Conservation (phyloP, 2,797 vertebrate species). For the Lophius americanus region DNA sequence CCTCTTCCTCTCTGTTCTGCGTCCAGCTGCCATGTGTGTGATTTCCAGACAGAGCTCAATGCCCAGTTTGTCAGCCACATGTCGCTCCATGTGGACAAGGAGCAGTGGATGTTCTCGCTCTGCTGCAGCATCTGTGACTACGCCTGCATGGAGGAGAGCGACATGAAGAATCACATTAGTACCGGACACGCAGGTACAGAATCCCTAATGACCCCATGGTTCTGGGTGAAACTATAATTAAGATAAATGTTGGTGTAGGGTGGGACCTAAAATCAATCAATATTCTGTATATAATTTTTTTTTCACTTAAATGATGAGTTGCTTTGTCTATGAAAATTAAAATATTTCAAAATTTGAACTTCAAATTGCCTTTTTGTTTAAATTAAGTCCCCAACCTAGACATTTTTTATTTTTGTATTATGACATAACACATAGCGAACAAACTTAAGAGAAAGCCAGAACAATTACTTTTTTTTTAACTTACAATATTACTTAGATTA, state of each 20-base stretch:
- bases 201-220: background rate
- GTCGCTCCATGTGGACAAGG: constrained; percentile 99
- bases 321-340: constrained; percentile 1
- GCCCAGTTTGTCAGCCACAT: constrained; percentile 99
- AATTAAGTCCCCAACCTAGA: background rate
- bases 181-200: constrained; percentile 91
- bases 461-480: background rate
- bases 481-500: too few relatives aligned
- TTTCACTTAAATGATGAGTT: background rate
- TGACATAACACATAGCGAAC: background rate
- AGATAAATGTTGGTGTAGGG: too few relatives aligned
- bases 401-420: background rate
- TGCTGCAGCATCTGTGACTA: constrained; percentile 96
- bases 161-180: constrained; percentile 94
- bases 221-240: too few relatives aligned
- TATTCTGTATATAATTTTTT: background rate
- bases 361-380: too few relatives aligned
- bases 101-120: constrained; percentile 99
- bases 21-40: constrained; percentile 96
- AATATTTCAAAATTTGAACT: too few relatives aligned
- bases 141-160: constrained; percentile 95
- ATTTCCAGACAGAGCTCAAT: constrained; percentile 98
- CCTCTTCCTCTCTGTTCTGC: constrained; percentile 62
- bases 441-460: background rate
- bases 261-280: too few relatives aligned